Percentiles rank a stretch among this genome's conserved stretches.
phyloP scores from a whole-genome alignment of 2,113 vertebrate genomes.

The Dicerorhinus sumatrensis region DNA sequence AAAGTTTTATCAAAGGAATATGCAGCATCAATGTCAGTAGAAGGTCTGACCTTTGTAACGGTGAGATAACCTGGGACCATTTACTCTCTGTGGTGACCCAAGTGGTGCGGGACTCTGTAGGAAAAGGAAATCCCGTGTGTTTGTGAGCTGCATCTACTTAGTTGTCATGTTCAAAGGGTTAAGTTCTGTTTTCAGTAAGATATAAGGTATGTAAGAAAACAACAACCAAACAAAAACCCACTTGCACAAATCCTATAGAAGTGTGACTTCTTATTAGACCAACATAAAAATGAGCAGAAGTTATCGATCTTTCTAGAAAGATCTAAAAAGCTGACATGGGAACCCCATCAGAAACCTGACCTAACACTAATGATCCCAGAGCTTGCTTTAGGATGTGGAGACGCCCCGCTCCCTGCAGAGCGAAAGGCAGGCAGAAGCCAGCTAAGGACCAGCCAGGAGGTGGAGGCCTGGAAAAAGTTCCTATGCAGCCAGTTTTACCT shows the following conservation, averaged over 20 bases:
- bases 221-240: conserved; percentile 26
- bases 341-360: background rate
- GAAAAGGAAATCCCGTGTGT: conserved; percentile 54
- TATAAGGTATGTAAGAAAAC: background rate
- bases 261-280: background rate
- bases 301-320: background rate
- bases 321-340: background rate
- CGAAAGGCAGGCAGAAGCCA: background rate
- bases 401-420: background rate
- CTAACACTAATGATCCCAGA: background rate
- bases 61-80: background rate
- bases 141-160: background rate
- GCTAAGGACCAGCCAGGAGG: too few relatives aligned
- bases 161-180: conserved; percentile 4
- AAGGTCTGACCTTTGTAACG: background rate
- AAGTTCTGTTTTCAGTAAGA: background rate
- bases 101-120: background rate
- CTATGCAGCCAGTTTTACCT: background rate
- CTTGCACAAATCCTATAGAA: background rate
- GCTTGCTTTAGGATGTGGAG: background rate
- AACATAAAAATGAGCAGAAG: background rate
- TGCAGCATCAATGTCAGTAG: background rate
- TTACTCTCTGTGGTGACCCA: background rate
- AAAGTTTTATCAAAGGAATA: background rate
- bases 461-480: background rate